phyloP scores from a whole-genome alignment of 2,888 invertebrate species.

The Pherbina coryleti region DNA sequence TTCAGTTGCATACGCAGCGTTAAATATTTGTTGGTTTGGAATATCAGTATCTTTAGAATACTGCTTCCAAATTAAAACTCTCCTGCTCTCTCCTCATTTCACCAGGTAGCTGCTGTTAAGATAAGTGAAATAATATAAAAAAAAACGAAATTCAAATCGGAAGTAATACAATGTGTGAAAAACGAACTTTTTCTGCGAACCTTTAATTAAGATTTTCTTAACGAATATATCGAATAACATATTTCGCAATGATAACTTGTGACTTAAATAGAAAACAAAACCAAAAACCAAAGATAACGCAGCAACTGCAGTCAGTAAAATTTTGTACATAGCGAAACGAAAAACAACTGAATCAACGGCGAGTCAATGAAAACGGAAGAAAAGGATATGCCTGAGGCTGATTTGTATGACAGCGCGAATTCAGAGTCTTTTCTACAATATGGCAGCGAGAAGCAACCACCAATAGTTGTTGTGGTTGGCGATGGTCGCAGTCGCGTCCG shows the following conservation, averaged over 20 bases:
- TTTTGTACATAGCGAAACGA: conserved; percentile 13
- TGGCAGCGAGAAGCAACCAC: conserved; percentile 64
- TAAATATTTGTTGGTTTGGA: no score
- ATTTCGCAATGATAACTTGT: conserved; percentile 21
- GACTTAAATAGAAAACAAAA: background rate
- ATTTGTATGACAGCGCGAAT: conserved; percentile 54
- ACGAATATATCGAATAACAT: conserved; percentile 13
- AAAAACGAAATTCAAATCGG: background rate
- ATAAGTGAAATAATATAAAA: background rate
- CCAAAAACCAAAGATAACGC: conserved; percentile 29
- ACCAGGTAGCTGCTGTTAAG: background rate
- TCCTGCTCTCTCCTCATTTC: background rate
- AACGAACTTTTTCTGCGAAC: conserved; percentile 23
- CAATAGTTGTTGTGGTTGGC: conserved; percentile 69
- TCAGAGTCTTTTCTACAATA: conserved; percentile 67
- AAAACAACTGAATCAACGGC: conserved; percentile 4
- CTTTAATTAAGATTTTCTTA: background rate
- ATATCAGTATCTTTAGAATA: no score
- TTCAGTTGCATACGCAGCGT: no score
- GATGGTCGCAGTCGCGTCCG: conserved; percentile 69
- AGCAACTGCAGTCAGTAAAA: conserved; percentile 8
- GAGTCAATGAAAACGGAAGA: conserved; percentile 30
- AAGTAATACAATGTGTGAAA: conserved; percentile 3
- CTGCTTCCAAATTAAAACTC: no score
- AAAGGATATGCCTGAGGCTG: conserved; percentile 59